A percentile compares a stretch with the other conserved stretches of the same genome.
These are phyloP conservation scores for Orientallactaga bullata DNA, from an alignment of 2,113 vertebrate genomes.

Conservation along the genomic window DNA sequence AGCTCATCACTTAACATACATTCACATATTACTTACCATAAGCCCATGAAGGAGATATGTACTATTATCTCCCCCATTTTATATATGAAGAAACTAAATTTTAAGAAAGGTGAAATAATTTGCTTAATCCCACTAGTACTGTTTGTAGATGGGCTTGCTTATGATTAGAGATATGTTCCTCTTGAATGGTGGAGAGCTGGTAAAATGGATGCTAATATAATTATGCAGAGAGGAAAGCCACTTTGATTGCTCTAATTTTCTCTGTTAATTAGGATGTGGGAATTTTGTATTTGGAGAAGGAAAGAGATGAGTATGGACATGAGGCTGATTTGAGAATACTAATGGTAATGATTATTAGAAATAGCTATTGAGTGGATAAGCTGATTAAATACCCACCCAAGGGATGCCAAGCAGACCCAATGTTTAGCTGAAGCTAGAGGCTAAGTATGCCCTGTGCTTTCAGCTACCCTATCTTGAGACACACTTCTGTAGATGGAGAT, in stretches of 20 bases:
- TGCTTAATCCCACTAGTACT: neutral
- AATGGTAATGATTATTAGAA: neutral
- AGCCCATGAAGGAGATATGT: neutral
- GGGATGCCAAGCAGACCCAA: neutral
- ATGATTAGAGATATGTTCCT: neutral
- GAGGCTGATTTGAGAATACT: neutral
- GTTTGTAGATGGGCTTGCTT: neutral
- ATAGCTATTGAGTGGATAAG: neutral
- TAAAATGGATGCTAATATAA: neutral
- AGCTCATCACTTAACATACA: neutral
- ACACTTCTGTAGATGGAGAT: neutral
- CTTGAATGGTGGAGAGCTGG: neutral
- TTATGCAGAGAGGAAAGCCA: neutral
- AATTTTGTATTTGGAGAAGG: neutral
- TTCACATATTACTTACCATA: neutral
- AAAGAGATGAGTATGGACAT: neutral
- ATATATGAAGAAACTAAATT: too few relatives aligned
- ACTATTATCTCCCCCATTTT: neutral
- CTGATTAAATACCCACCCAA: conserved; percentile 12
- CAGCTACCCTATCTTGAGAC: neutral
- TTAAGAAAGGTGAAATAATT: neutral
- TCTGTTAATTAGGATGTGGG: neutral
- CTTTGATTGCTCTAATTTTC: neutral
- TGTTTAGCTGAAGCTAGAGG: neutral
- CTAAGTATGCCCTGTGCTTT: neutral